Conservation (phyloP, 2,797 vertebrate genomes). For the Nannoperca obscura region DNA sequence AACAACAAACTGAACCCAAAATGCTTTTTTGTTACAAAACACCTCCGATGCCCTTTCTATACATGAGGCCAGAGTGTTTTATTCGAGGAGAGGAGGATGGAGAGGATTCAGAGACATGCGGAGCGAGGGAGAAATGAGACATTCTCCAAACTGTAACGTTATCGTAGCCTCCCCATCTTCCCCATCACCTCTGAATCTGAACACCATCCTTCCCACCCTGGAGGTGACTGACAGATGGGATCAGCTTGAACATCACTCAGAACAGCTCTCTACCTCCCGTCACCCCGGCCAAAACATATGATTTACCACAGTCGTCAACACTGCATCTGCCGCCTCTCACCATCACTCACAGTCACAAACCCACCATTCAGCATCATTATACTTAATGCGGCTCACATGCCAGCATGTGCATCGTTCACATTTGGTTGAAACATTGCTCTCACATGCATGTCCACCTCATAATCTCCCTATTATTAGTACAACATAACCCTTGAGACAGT, state of each 20-base stretch:
- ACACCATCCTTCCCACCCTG: conserved; percentile 51
- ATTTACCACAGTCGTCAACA: conserved; percentile 47
- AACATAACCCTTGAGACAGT: conserved; percentile 17
- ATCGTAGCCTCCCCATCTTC: conserved; percentile 39
- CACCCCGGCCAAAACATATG: conserved; percentile 69
- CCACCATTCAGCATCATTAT: conserved; percentile 42
- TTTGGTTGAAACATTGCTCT: conserved; percentile 51
- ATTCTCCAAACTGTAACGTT: conserved; percentile 26
- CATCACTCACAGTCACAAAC: conserved; percentile 47
- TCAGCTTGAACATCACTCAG: conserved; percentile 73
- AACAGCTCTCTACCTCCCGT: conserved; percentile 45
- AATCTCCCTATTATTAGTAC: conserved; percentile 38
- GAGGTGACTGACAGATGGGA: conserved; percentile 75
- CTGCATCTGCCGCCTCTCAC: conserved; percentile 32
- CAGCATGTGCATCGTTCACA: conserved; percentile 44
- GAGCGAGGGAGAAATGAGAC: conserved; percentile 17
- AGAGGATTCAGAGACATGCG: conserved; percentile 19
- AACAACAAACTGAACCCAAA: not conserved
- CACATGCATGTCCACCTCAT: conserved; percentile 44
- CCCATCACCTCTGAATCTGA: conserved; percentile 51
- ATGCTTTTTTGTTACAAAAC: not conserved
- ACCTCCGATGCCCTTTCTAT: not conserved
- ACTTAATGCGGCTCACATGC: conserved; percentile 43
- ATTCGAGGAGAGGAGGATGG: not conserved
- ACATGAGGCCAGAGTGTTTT: not conserved